Percentiles rank a stretch among this genome's conserved stretches.
Evolutionary conservation across 1,140 invertebrate species (phyloP).

Genomic region (Nephila pilipes): DNA sequence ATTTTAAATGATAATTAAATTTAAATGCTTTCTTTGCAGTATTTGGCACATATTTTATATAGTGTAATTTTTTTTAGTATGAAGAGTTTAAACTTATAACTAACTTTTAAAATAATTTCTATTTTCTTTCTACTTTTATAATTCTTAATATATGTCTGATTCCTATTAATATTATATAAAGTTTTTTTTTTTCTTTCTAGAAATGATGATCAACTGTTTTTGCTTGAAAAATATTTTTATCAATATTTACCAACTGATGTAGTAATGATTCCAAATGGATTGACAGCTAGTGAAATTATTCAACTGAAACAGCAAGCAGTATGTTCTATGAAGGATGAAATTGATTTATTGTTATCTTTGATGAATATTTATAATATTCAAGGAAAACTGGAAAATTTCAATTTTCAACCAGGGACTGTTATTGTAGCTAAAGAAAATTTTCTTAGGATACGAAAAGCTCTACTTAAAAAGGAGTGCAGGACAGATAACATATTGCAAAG

Average conservation of each 20-base stretch:
- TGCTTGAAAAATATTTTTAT: constrained; percentile 28
- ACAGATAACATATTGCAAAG: constrained; percentile 39
- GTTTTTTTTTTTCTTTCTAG: neutral
- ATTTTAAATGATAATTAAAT: no score
- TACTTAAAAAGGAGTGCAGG: constrained; percentile 41
- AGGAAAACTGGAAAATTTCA: neutral
- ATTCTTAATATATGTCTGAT: no score
- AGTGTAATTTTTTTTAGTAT: no score
- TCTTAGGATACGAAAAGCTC: constrained; percentile 19
- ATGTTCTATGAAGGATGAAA: constrained; percentile 55
- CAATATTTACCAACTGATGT: constrained; percentile 30
- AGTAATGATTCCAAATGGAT: neutral
- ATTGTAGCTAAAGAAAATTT: constrained; percentile 47
- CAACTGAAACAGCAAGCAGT: constrained; percentile 9
- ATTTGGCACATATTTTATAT: no score
- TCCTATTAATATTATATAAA: neutral
- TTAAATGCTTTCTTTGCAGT: no score
- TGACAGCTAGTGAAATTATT: neutral
- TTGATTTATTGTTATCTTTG: constrained; percentile 42
- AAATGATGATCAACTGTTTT: constrained; percentile 9
- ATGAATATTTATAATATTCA: constrained; percentile 42
- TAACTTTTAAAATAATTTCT: no score
- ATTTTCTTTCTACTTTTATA: no score
- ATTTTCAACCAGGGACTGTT: neutral
- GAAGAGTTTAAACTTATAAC: no score